Percentiles rank a stretch among this genome's conserved stretches.
Conservation (phyloP, 1,140 invertebrate species). For the Drosophila kikkawai region DNA sequence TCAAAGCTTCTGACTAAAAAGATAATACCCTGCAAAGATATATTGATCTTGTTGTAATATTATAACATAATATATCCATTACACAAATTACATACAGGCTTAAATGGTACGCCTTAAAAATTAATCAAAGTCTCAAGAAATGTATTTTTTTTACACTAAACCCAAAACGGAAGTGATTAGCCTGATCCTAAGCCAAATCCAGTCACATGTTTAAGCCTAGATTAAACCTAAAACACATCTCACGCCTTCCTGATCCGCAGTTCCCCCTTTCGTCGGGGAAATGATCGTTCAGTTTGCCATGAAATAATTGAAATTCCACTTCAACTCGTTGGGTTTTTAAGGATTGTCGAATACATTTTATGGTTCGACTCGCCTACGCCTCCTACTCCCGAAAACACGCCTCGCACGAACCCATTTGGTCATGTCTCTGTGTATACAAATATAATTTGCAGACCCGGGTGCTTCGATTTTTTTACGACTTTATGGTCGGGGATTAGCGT, state of each 20-base stretch:
- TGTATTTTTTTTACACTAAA: too few species aligned
- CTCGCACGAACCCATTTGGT: slow-evolving; percentile 37
- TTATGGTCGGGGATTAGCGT: slow-evolving; percentile 79
- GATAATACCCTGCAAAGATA: too few species aligned
- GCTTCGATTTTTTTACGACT: slow-evolving; percentile 70
- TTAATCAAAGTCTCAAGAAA: background rate
- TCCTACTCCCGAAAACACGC: slow-evolving; percentile 17
- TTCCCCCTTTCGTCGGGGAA: slow-evolving; percentile 6
- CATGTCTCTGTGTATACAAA: slow-evolving; percentile 65
- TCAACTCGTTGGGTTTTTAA: slow-evolving; percentile 45
- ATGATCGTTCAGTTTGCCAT: background rate
- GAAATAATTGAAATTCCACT: slow-evolving; percentile 44
- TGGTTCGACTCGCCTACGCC: slow-evolving; percentile 25
- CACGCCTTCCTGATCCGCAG: slow-evolving; percentile 10
- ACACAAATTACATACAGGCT: background rate
- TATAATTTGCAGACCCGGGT: slow-evolving; percentile 66
- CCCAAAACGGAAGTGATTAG: slow-evolving; percentile 28
- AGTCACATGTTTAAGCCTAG: slow-evolving; percentile 10
- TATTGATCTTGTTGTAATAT: background rate
- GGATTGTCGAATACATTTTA: slow-evolving; percentile 39
- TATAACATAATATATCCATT: background rate
- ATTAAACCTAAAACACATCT: background rate
- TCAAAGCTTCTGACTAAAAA: too few species aligned
- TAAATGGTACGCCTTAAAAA: background rate
- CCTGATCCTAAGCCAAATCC: slow-evolving; percentile 1